Conservation (phyloP, 1,140 invertebrate species). For the Drosophila yakuba region DNA sequence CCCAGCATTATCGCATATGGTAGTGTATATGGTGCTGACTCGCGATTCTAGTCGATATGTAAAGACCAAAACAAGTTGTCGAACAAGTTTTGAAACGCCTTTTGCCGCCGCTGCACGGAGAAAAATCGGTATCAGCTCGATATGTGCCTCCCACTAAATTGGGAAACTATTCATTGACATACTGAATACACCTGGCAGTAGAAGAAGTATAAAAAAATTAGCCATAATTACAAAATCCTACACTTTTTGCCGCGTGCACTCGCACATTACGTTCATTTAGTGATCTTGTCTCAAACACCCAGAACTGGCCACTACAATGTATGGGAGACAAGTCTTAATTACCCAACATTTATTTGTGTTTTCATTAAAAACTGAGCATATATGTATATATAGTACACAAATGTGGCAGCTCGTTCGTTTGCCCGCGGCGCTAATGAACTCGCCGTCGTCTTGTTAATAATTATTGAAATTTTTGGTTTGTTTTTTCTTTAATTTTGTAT, state of each 20-base stretch:
- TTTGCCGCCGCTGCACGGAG: constrained; percentile 22
- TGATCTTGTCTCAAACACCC: constrained; percentile 26
- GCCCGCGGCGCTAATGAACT: constrained; percentile 76
- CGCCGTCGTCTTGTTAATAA: constrained; percentile 77
- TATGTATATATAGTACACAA: background rate
- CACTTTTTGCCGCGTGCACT: constrained; percentile 2
- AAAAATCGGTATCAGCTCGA: constrained; percentile 11
- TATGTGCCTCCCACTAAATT: too few species aligned
- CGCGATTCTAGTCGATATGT: constrained; percentile 75
- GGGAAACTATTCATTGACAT: too few species aligned
- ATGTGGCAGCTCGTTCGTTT: constrained; percentile 23
- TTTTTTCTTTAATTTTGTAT: constrained; percentile 9
- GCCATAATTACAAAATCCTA: background rate
- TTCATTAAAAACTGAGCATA: constrained; percentile 43
- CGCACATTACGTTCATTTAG: constrained; percentile 26
- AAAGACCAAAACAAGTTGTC: constrained; percentile 75
- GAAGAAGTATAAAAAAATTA: too few species aligned
- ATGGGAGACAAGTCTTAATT: constrained; percentile 72
- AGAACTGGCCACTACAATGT: constrained; percentile 52
- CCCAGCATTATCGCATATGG: constrained; percentile 78
- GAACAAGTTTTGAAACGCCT: constrained; percentile 78
- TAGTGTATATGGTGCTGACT: constrained; percentile 60
- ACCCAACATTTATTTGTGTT: constrained; percentile 80
- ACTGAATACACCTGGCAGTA: too few species aligned
- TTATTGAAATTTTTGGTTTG: constrained; percentile 69